phyloP scores from a whole-genome alignment of 1,140 invertebrate genomes.

The Drosophila albomicans region DNA sequence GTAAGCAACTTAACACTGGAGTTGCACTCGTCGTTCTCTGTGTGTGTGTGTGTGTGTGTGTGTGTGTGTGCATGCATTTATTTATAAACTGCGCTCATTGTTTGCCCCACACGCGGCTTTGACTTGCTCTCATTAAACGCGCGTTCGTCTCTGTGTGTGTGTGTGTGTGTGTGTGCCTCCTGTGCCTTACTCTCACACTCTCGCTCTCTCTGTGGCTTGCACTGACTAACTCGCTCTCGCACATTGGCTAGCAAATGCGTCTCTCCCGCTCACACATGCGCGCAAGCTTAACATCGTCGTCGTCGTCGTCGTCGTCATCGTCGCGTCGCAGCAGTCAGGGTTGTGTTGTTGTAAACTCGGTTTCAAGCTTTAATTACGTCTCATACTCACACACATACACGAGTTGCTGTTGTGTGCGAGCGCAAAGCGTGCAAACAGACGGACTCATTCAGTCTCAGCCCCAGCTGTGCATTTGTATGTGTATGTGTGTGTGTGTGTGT shows the following conservation, averaged over 20 bases:
- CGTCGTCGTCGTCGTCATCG: conserved; percentile 31
- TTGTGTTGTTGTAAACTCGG: conserved; percentile 83
- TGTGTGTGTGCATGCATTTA: conserved; percentile 60
- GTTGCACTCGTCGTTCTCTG: conserved; percentile 24
- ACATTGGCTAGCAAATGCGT: conserved; percentile 20
- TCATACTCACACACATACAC: conserved; percentile 45
- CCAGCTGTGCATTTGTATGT: conserved; percentile 45
- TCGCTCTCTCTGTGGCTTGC: conserved; percentile 7
- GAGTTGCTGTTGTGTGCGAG: conserved; percentile 4
- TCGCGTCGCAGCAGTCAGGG: conserved; percentile 32
- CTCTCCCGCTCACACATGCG: conserved; percentile 59
- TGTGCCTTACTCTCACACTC: conserved; percentile 14
- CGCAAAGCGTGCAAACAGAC: conserved; percentile 63
- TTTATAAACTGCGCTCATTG: conserved; percentile 80
- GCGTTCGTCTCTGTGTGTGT: conserved; percentile 15
- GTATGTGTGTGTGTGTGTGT: conserved; percentile 34
- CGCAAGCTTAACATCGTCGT: conserved; percentile 28
- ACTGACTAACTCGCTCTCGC: conserved; percentile 29
- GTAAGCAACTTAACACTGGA: conserved; percentile 49
- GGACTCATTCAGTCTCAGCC: conserved; percentile 66
- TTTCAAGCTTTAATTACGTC: conserved; percentile 83
- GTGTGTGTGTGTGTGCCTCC: conserved; percentile 37
- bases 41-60: conserved; percentile 12
- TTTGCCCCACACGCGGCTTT: conserved; percentile 60
- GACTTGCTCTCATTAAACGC: conserved; percentile 28